Evolutionary conservation across 2,888 invertebrate species (phyloP), one percentile per base, ranked within the genome.

Genomic region (Cerastis rubricosa): DNA sequence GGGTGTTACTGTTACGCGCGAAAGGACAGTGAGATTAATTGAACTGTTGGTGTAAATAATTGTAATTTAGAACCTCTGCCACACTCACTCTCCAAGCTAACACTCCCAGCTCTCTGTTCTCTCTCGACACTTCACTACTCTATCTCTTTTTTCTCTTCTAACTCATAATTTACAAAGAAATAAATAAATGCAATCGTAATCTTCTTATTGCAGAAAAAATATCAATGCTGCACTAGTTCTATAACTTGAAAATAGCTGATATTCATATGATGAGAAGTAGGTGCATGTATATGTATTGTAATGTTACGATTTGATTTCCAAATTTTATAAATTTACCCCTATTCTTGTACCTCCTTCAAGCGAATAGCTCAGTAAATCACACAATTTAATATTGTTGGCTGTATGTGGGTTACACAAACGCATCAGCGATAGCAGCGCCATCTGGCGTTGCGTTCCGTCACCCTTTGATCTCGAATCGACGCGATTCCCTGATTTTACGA

Each of bases 391-490:
- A 84, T 84, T 75, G 77, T 84, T 84, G 74, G 35, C 54, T 78
- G 74, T n/a, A 87, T 87, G 75, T 84, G 72, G 84, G 85, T 88
- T 85, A 87, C 74, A 84, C 77, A 85, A 86, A 85, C 80, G 87
- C 80, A 81, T 78, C 79, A 47, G 22, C 25, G 71, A 84, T 77
- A 84, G 63, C 75, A 84, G 59, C 77, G 76, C 82, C 84, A 88
- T 88, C 88, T 88, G 85, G 88, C 51, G 76, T 51, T 40, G 67
- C 71, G 67, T 29, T 70, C 67, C 75, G 75, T 43, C 66, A 78
- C 66, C 61, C 88, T 88, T 88, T 88, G 88, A 88, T 88, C 86
- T 85, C 71, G 61, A 66, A 70, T 77, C 68, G 68, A 68, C 61
- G 71, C 78, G 78, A 81, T 80, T 65, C 72, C 75, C 17, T 66